These are phyloP conservation scores for Melierax canorus DNA, from an alignment of 2,113 vertebrate genomes.

Conservation along the genomic window DNA sequence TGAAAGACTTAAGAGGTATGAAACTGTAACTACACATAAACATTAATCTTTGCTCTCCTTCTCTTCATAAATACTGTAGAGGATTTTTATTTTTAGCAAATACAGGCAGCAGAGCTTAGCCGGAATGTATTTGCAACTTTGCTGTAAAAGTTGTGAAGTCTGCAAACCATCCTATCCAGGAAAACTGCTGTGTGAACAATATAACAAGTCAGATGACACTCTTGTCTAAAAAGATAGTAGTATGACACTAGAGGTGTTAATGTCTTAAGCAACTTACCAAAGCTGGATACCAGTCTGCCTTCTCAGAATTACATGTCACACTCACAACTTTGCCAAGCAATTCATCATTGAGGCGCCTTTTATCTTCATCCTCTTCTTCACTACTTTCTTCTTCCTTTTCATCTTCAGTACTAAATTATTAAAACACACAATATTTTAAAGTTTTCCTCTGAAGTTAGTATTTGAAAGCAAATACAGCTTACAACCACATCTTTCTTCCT, in stretches of 20 bases:
- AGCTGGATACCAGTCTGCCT: constrained; percentile 82
- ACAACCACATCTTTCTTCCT: neutral
- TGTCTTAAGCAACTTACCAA: constrained; percentile 78
- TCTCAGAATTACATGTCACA: constrained; percentile 70
- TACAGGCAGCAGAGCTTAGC: neutral
- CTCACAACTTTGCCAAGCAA: constrained; percentile 90
- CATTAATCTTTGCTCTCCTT: neutral
- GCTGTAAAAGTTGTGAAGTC: neutral
- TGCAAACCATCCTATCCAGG: neutral
- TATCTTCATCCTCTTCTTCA: constrained; percentile 92
- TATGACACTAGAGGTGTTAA: neutral
- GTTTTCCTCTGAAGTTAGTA: neutral
- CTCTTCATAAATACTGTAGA: neutral
- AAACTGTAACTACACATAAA: neutral
- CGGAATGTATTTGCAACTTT: neutral
- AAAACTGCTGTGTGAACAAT: neutral
- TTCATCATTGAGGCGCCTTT: constrained; percentile 84
- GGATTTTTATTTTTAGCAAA: neutral
- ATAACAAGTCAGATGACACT: neutral
- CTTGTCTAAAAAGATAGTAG: neutral
- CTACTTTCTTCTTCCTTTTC: constrained; percentile 93
- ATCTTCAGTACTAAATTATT: constrained; percentile 84
- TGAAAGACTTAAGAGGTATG: neutral
- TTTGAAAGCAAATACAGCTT: neutral
- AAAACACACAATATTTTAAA: neutral